Evolutionary conservation across 2,113 vertebrate species (phyloP), one percentile per base, ranked within the genome.

Genomic region (Epinephelus fuscoguttatus): DNA sequence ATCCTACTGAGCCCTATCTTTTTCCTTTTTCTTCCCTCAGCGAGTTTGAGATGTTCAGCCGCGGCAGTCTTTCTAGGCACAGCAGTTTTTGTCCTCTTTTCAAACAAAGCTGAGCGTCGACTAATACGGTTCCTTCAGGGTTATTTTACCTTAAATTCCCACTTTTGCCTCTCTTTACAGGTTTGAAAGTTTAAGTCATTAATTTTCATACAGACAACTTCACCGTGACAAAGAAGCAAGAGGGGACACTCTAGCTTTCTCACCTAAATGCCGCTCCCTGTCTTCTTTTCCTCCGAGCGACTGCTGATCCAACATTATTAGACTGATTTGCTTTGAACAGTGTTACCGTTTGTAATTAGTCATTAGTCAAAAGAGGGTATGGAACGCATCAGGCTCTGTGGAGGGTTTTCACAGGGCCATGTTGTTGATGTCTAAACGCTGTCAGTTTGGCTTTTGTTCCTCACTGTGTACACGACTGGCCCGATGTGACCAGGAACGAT

Each of bases 1-100:
- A 66, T 93, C 91, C 88, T 84, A 88, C 87, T 87, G 91, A 93
- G 84, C 73, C 40, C 68, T 73, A 70, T 91, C 87, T 88, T 49
- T 79, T 64, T 14, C 45, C 73, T 49, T 69, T 70, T 87, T 57
- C 78, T 61, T 74, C 67, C 82, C 89, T 84, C 75, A 61, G 84
- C 70, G 57, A 88, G 59, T 80, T 79, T 63, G 80, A 81, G 78
- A 85, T 78, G 72, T 89, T 85, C 57, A 55, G 87, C 74, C 0
- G 33, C 25, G 3, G 49, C 63, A 59, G 71, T 62, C 88, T 86
- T 87, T 90, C 84, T 2, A 90, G 87, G 87, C 91, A 82, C 88
- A 78, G 87, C 64, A 75, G 63, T 85, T 90, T 88, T 75, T 78
- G 47, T 83, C 67, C 61, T 72, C 56, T 67, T 71, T 78, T 85